Evolutionary conservation across 2,888 invertebrate genomes (phyloP).

Genomic region (Drosophila lacicola): DNA sequence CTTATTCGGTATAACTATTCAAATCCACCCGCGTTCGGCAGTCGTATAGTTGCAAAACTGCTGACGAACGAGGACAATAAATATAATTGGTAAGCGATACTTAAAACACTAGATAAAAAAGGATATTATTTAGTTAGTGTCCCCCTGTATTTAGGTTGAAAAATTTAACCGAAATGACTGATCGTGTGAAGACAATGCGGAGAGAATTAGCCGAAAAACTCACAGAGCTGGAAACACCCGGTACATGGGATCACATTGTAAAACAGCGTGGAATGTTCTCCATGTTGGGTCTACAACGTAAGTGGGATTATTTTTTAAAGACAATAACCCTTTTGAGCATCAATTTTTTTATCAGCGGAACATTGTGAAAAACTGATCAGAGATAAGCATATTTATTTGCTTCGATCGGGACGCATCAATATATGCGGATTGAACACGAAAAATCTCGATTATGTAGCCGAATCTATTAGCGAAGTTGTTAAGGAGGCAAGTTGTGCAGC

Average conservation of each 20-base stretch:
- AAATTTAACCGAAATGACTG: slow-evolving; percentile 88
- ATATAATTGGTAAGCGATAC: slow-evolving; percentile 90
- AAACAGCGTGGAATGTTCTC: slow-evolving; percentile 41
- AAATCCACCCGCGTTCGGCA: slow-evolving; percentile 97
- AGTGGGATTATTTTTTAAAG: background rate
- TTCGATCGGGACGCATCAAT: slow-evolving; percentile 34
- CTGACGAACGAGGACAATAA: slow-evolving; percentile 90
- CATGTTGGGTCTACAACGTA: slow-evolving; percentile 24
- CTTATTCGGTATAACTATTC: slow-evolving; percentile 95
- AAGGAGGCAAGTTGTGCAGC: background rate
- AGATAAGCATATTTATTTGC: slow-evolving; percentile 44
- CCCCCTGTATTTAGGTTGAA: background rate
- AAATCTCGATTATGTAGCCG: slow-evolving; percentile 42
- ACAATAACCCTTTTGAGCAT: background rate
- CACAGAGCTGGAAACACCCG: slow-evolving; percentile 91
- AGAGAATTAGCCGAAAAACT: slow-evolving; percentile 89
- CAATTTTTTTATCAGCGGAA: slow-evolving; percentile 3
- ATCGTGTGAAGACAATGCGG: slow-evolving; percentile 94
- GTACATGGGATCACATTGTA: slow-evolving; percentile 86
- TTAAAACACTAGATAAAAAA: background rate
- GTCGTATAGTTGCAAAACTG: slow-evolving; percentile 93
- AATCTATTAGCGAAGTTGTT: slow-evolving; percentile 87
- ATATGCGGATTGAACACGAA: slow-evolving; percentile 28
- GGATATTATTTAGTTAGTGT: too few species aligned
- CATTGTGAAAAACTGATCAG: slow-evolving; percentile 25